Percentiles rank a stretch among this genome's conserved stretches.
Conservation (phyloP, 1,140 invertebrate species). For the Agrypnia vestita region DNA sequence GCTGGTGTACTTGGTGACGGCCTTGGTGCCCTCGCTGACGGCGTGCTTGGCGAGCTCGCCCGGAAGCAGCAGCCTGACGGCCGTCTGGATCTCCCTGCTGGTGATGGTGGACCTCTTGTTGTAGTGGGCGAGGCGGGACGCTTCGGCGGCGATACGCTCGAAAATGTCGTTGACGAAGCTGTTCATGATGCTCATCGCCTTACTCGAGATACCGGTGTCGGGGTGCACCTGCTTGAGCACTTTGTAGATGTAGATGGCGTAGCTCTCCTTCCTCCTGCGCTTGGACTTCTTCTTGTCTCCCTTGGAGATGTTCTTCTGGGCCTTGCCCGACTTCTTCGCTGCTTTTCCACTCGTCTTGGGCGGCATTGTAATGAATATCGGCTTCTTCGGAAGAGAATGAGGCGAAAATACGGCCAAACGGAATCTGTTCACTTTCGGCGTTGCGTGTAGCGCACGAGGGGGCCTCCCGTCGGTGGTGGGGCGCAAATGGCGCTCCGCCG, state of each 20-base stretch:
- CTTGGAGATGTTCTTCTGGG: constrained; percentile 74
- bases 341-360: constrained; percentile 76
- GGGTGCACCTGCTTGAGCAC: constrained; percentile 73
- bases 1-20: constrained; percentile 75
- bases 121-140: constrained; percentile 79
- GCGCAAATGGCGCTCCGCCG: no score
- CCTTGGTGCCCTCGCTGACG: constrained; percentile 76
- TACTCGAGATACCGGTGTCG: constrained; percentile 73
- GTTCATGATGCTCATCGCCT: constrained; percentile 80
- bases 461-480: no score
- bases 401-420: no score
- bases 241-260: constrained; percentile 83
- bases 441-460: no score
- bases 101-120: constrained; percentile 79
- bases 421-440: no score
- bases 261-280: constrained; percentile 77
- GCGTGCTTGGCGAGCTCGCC: constrained; percentile 77
- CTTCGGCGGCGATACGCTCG: constrained; percentile 77
- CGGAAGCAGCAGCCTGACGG: constrained; percentile 73
- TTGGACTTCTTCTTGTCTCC: constrained; percentile 76
- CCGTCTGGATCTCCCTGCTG: constrained; percentile 73
- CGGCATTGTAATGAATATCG: no score
- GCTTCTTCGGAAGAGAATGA: no score
- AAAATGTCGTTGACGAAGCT: constrained; percentile 76
- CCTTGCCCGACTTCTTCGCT: constrained; percentile 67